A percentile compares a stretch with the other conserved stretches of the same genome.
Evolutionary conservation across 2,888 invertebrate genomes (phyloP).

Genomic region (Andricus quercusramuli): DNA sequence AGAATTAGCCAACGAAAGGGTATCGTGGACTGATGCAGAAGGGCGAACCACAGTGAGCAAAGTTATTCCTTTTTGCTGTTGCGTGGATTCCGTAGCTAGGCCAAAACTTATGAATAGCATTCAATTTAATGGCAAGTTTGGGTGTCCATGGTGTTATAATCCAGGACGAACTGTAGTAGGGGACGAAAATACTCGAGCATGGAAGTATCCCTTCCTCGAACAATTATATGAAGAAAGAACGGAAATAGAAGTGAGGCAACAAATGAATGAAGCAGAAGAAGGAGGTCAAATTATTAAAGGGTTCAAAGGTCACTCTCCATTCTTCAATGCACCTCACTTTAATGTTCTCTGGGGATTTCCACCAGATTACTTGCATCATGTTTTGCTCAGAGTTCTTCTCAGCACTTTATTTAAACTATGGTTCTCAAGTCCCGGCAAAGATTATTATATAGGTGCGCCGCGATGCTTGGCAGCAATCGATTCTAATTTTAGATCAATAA

Average conservation of each 20-base stretch:
- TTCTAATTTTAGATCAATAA: too few relatives aligned
- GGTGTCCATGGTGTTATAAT: conserved; percentile 40
- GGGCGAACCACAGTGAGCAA: background rate
- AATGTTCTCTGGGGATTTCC: conserved; percentile 33
- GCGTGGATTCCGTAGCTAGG: conserved; percentile 39
- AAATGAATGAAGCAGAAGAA: too few relatives aligned
- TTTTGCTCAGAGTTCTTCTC: conserved; percentile 10
- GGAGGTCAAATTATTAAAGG: background rate
- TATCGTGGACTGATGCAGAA: conserved; percentile 28
- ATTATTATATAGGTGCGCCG: too few relatives aligned
- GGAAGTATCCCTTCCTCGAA: background rate
- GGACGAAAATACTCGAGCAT: background rate
- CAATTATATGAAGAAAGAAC: too few relatives aligned
- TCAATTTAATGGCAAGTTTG: conserved; percentile 40
- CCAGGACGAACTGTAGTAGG: conserved; percentile 1
- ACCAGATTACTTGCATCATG: conserved; percentile 32
- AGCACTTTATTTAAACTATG: too few relatives aligned
- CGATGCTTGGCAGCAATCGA: too few relatives aligned
- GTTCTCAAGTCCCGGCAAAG: too few relatives aligned
- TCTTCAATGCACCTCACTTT: conserved; percentile 17
- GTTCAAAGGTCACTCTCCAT: conserved; percentile 32
- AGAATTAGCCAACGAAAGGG: conserved; percentile 11
- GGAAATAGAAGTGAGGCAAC: too few relatives aligned
- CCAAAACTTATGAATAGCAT: conserved; percentile 34
- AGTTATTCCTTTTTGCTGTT: conserved; percentile 23